Evolutionary conservation across 2,797 vertebrate genomes (phyloP).

Genomic region (Labroides dimidiatus): DNA sequence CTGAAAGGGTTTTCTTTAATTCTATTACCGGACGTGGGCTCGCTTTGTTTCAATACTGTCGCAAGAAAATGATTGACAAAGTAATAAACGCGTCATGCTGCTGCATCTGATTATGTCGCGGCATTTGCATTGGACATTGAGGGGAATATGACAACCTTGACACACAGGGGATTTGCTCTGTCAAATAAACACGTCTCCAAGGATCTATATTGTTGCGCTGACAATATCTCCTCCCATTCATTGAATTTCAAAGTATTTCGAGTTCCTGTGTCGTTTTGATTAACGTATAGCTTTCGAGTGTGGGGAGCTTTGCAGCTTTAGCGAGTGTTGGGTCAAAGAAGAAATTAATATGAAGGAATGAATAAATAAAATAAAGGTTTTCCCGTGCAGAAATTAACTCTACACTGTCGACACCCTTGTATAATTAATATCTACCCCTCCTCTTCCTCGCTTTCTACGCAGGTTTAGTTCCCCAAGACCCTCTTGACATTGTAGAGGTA

Average conservation of each 20-base stretch:
- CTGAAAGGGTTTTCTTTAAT: slow-evolving; percentile 78
- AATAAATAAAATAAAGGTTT: slow-evolving; percentile 43
- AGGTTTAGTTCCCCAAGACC: slow-evolving; percentile 41
- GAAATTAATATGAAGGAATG: slow-evolving; percentile 31
- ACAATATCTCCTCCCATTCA: slow-evolving; percentile 59
- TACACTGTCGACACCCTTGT: slow-evolving; percentile 55
- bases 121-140: slow-evolving; percentile 80
- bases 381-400: slow-evolving; percentile 64
- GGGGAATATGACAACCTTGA: slow-evolving; percentile 80
- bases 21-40: slow-evolving; percentile 72
- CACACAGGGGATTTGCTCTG: slow-evolving; percentile 77
- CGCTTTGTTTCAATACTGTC: slow-evolving; percentile 78
- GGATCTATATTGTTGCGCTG: slow-evolving; percentile 72
- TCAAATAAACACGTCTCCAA: slow-evolving; percentile 81
- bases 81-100: slow-evolving; percentile 83
- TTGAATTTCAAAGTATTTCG: slow-evolving; percentile 59
- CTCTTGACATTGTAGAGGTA: slow-evolving; percentile 53
- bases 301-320: background rate
- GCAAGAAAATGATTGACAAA: slow-evolving; percentile 82
- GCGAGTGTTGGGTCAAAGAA: slow-evolving; percentile 24
- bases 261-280: slow-evolving; percentile 43
- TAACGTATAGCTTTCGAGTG: background rate
- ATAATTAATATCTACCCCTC: slow-evolving; percentile 70
- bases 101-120: slow-evolving; percentile 76
- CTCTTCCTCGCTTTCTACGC: slow-evolving; percentile 21